phyloP scores from a whole-genome alignment of 2,797 vertebrate genomes.

The Gymnodraco acuticeps region DNA sequence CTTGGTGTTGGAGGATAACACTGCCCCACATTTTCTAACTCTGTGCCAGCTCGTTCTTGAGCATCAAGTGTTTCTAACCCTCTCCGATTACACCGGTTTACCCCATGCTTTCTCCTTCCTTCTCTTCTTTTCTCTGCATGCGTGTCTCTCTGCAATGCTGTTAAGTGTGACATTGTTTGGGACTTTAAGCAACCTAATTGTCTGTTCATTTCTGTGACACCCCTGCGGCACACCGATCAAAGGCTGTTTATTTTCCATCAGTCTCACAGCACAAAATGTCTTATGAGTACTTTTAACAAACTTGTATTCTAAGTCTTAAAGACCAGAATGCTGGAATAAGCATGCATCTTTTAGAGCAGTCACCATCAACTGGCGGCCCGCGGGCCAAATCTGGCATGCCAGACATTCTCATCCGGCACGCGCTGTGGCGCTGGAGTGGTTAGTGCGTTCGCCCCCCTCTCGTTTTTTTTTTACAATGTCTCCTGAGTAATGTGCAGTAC shows the following conservation, averaged over 20 bases:
- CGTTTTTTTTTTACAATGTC: too few species aligned
- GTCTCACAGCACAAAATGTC: conserved; percentile 11
- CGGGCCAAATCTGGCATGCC: too few species aligned
- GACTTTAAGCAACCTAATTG: conserved; percentile 49
- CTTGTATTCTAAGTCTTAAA: background rate
- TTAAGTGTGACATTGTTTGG: conserved; percentile 57
- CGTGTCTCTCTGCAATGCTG: conserved; percentile 18
- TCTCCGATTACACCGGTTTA: conserved; percentile 20
- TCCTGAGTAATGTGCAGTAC: too few species aligned
- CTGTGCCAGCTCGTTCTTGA: conserved; percentile 2
- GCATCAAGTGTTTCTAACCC: conserved; percentile 29
- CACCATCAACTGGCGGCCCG: too few species aligned
- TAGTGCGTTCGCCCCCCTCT: too few species aligned
- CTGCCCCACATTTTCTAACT: conserved; percentile 6
- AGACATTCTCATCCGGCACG: too few species aligned
- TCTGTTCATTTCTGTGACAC: conserved; percentile 57
- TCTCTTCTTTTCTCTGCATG: conserved; percentile 21
- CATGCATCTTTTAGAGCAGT: background rate
- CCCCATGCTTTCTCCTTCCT: background rate
- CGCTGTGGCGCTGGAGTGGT: too few species aligned
- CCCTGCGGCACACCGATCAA: conserved; percentile 64
- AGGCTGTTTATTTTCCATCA: conserved; percentile 52
- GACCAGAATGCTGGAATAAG: background rate
- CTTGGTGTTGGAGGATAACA: background rate
- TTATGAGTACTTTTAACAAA: background rate